phyloP scores from a whole-genome alignment of 2,888 invertebrate species.

The Pandemis corylana region DNA sequence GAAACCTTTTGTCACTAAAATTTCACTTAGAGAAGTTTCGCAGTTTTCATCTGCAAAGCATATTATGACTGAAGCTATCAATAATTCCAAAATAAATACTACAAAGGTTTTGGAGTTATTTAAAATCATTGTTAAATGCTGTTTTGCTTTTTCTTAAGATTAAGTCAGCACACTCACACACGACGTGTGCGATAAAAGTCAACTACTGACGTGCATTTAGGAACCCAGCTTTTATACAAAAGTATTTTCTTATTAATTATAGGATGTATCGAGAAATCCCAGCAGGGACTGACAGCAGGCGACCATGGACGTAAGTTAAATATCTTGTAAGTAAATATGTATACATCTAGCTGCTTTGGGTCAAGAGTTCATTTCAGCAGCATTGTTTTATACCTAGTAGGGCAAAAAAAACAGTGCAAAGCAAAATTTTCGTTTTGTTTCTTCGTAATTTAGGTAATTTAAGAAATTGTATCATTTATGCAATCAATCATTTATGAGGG shows the following conservation, averaged over 20 bases:
- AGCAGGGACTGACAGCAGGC: conserved; percentile 57
- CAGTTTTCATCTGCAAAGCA: conserved; percentile 88
- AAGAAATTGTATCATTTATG: no score
- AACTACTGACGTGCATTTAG: conserved; percentile 8
- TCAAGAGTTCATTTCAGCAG: conserved; percentile 1
- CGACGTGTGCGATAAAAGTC: background rate
- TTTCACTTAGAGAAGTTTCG: conserved; percentile 93
- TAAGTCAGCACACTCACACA: background rate
- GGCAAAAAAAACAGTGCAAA: no score
- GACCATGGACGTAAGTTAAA: conserved; percentile 57
- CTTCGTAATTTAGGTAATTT: no score
- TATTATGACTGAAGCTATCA: conserved; percentile 44
- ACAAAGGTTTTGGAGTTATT: conserved; percentile 8
- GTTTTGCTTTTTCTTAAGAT: background rate
- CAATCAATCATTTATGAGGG: no score
- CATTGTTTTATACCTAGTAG: background rate
- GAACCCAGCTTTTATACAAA: conserved; percentile 26
- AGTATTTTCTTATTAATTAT: conserved; percentile 14
- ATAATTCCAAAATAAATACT: conserved; percentile 43
- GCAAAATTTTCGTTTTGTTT: no score
- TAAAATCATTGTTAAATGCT: conserved; percentile 15
- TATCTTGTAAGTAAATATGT: conserved; percentile 52
- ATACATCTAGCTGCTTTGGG: background rate
- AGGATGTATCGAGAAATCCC: conserved; percentile 37
- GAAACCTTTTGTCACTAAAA: conserved; percentile 93